Conservation (phyloP, 2,888 invertebrate genomes). For the Lochmaea crataegi region DNA sequence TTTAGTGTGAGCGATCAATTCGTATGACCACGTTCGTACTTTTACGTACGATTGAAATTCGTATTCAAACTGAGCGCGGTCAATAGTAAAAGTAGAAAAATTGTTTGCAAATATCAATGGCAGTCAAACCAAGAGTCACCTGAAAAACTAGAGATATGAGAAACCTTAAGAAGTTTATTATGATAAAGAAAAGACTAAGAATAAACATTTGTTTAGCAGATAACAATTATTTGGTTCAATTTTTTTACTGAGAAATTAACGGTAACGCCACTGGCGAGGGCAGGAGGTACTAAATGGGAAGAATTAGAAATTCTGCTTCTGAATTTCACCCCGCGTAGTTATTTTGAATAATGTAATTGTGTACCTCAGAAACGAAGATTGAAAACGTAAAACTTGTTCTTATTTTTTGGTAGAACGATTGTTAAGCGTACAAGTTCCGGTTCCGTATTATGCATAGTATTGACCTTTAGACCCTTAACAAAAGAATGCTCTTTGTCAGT, state of each 20-base stretch:
- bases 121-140: too few relatives aligned
- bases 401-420: conserved; percentile 61
- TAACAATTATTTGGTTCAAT: not conserved
- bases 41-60: too few relatives aligned
- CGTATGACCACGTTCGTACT: too few relatives aligned
- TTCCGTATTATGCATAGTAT: conserved; percentile 58
- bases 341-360: conserved; percentile 44
- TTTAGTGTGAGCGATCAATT: too few relatives aligned
- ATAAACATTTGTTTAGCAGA: too few relatives aligned
- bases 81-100: too few relatives aligned
- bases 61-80: too few relatives aligned
- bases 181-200: too few relatives aligned
- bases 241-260: conserved; percentile 13
- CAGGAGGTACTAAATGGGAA: conserved; percentile 34
- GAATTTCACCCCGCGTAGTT: conserved; percentile 35
- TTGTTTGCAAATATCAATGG: too few relatives aligned
- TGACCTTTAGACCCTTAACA: conserved; percentile 52
- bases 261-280: conserved; percentile 42
- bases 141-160: too few relatives aligned
- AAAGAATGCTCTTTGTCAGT: conserved; percentile 38
- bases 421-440: conserved; percentile 59
- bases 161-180: too few relatives aligned
- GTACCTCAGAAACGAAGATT: conserved; percentile 55
- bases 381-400: conserved; percentile 58
- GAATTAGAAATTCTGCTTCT: conserved; percentile 45